Evolutionary conservation across 2,797 vertebrate species (phyloP), one percentile per base, ranked within the genome.

Genomic region (Holocentrus rufus): DNA sequence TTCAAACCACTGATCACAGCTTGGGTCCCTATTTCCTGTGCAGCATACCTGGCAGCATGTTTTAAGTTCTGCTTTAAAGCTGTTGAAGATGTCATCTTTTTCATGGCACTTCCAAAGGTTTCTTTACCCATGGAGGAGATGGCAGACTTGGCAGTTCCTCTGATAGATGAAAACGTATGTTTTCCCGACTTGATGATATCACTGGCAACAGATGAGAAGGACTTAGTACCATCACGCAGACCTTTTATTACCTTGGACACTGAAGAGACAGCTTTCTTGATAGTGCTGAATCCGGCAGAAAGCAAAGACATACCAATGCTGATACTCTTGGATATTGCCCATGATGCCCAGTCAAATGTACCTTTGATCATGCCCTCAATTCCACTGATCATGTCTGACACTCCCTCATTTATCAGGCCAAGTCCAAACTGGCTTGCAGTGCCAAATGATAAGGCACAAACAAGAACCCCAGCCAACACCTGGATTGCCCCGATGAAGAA

Each of bases 321-420:
- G 53, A 55, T 25, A 30, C 53, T 55, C 13, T 55, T 55, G 25
- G 53, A 55, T 55, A 55, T 55, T 27, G 53, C 53, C 53, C 53
- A 55, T 55, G 0, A 1, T 7, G 7, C 53, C 53, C 53, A 55
- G 25, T 30, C 25, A 25, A 55, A 55, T 17, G 53, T 30, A 17
- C 53, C 53, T 30, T 3, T 55, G 15, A 55, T 14, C 53, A 55
- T 55, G 22, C 53, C 53, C 23, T 17, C 53, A 23, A 55, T 30
- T 55, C 53, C 53, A 55, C 3, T 55, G 23, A 55, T 55, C 53
- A 55, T 55, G 15, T 55, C 53, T 25, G 53, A 55, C 15, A 55
- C 53, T 55, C 53, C 53, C 25, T 55, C 53, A 25, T 1, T 55
- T 25, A 55, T 55, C 10, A 55, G 53, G 25, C 53, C 25, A 25